Conservation (phyloP, 2,797 vertebrate species). For the Loriculus beryllinus region DNA sequence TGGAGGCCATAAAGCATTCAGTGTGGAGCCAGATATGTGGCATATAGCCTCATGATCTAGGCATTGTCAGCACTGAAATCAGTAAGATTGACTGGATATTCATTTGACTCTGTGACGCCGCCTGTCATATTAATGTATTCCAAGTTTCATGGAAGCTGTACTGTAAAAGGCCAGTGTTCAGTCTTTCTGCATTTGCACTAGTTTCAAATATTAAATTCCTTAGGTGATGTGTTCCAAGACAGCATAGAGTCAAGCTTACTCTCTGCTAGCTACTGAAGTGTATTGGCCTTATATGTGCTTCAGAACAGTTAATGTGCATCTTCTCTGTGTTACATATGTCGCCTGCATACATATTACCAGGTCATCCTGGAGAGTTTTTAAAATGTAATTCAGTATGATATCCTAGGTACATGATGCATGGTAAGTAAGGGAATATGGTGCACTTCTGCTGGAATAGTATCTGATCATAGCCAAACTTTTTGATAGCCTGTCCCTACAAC, state of each 20-base stretch:
- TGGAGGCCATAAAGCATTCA: neutral
- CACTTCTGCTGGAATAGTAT: neutral
- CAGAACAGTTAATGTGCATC: neutral
- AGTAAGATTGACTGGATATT: neutral
- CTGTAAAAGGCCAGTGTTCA: neutral
- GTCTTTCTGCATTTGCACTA: neutral
- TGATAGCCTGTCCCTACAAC: neutral
- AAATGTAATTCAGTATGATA: neutral
- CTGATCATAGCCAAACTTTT: neutral
- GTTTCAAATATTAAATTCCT: neutral
- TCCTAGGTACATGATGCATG: neutral
- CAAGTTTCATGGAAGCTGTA: neutral
- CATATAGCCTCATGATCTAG: neutral
- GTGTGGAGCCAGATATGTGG: fast-evolving
- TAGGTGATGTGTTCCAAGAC: neutral
- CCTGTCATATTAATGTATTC: neutral
- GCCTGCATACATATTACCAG: neutral
- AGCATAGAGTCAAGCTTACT: neutral
- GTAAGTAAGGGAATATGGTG: neutral
- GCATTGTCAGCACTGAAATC: neutral
- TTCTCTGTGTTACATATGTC: neutral
- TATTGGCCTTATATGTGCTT: neutral
- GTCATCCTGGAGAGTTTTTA: neutral
- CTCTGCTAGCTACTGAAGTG: neutral
- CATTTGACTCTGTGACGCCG: neutral